Percentiles rank a stretch among this genome's conserved stretches.
Conservation (phyloP, 2,797 vertebrate species). For the Malacoctenus gilli region DNA sequence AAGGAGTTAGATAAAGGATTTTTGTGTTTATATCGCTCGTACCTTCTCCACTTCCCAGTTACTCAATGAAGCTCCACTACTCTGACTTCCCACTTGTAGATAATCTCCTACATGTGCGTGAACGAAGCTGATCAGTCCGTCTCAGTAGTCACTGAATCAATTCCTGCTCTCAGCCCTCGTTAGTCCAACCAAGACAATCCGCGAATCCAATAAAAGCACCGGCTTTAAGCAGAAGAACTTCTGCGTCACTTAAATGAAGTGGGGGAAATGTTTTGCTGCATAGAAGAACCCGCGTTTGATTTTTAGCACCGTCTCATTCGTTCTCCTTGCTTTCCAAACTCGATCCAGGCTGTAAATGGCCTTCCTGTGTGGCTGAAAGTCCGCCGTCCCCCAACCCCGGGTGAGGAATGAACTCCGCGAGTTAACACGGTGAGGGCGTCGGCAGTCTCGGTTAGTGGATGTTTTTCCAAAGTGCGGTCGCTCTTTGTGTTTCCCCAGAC, state of each 20-base stretch:
- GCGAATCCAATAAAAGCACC: constrained; percentile 6
- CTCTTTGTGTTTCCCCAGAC: constrained; percentile 9
- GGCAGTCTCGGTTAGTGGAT: neutral
- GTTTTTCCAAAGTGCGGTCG: constrained; percentile 1
- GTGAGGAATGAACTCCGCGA: neutral
- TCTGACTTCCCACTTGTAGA: constrained; percentile 9
- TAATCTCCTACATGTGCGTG: constrained; percentile 10
- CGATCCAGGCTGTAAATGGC: neutral
- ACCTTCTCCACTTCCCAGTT: too few relatives aligned
- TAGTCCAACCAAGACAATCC: constrained; percentile 4
- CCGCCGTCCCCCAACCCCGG: neutral
- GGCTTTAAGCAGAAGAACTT: too few relatives aligned
- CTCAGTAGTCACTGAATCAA: constrained; percentile 3
- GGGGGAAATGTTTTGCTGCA: too few relatives aligned
- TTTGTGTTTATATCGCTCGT: too few relatives aligned
- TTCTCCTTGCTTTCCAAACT: neutral
- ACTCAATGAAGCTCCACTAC: too few relatives aligned
- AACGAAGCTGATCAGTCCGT: constrained; percentile 18
- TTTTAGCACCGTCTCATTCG: neutral
- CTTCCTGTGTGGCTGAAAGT: neutral
- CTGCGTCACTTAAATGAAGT: constrained; percentile 1
- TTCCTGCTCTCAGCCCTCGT: neutral
- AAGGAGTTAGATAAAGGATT: too few relatives aligned
- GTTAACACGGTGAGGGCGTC: neutral
- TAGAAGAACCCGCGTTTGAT: neutral